Evolutionary conservation across 2,113 vertebrate genomes (phyloP), one percentile per base, ranked within the genome.

Genomic region (Oxygymnocypris stewartii): DNA sequence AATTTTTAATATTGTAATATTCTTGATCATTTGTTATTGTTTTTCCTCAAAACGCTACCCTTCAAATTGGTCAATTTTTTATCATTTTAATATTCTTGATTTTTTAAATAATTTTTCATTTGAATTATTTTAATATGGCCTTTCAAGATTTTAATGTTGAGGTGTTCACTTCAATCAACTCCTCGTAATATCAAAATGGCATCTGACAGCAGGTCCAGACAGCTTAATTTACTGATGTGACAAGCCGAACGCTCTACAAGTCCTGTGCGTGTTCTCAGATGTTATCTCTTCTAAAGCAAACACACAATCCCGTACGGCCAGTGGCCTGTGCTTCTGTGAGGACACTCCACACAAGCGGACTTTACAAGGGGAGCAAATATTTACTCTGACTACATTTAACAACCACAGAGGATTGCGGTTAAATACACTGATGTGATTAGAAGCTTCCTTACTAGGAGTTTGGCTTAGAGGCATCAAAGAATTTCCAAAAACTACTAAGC

Each of bases 311-410:
- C 77, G 61, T 54, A 92, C 86, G 90, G 90, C 90, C 88, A 85
- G 79, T 89, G 65, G 1, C 89, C 23, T 90, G 87, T 85, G 91
- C 87, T 88, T 93, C 92, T 87, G 89, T 87, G 63, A 63, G 89
- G 85, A 90, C 89, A 88, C 87, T 89, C 89, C 88, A 87, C 90
- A 90, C 89, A 87, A 88, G 86, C 87, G 84, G 90, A 93, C 89
- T 90, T 91, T 91, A 91, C 89, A 89, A 84, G 85, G 82, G 88
- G 90, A 90, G 88, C 82, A 94, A 93, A 94, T 93, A 94, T 93
- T 94, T 93, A 92, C 47, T 87, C 88, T 88, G 87, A 83, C 76
- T 65, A 87, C 79, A 82, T 84, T 71, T 79, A 85, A 71, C 16
- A 75, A 87, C 73, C 76, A 59, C 10, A 44, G 65, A 87, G 74